Evolutionary conservation across 1,140 invertebrate genomes (phyloP), one percentile per base, ranked within the genome.

Genomic region (Oncopeltus fasciatus): DNA sequence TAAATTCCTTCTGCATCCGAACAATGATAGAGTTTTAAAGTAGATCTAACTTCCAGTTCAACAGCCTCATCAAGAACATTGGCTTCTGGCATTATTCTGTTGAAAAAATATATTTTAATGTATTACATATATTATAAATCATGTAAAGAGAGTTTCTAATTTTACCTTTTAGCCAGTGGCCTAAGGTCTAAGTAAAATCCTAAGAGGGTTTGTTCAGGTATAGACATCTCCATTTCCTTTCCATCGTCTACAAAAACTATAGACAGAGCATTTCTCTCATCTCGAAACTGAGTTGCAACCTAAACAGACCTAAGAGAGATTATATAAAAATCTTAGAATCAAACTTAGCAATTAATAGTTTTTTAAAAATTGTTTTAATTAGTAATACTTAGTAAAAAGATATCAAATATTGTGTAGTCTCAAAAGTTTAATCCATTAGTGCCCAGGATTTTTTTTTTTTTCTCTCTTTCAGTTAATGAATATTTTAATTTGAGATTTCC

Each of bases 201-300:
- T 65, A 92, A 84, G 29, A 85, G 70, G 16, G 76, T 73, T 62
- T 81, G 81, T 62, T 88, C 83, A 0, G 78, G 75, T 1, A 75
- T 73, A 1, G 78, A 75, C 47, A 92, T 72, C 0, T 82, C 82
- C 66, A 85, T 82, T 70, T 94, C 91, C 67, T 90, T 85, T 14
- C 90, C 90, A 73, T 93, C 90, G 64, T 92, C 88, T 0, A 92
- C 81, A 38, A 92, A 81, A 9, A 87, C 78, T 27, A 92, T 79
- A 2, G 80, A 74, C 0, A 69, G 66, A 58, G 72, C 70, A 43
- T 78, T 77, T 51, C 68, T 69, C 64, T 72, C 69, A 24, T 73
- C 70, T 61, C 71, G 71, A 33, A 79, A 68, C 60, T 75, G 73
- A 56, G 63, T 65, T n/a, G 73, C 73, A 65, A 75, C 74, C 72